Percentiles rank a stretch among this genome's conserved stretches.
phyloP scores from a whole-genome alignment of 1,140 invertebrate species.

The Scaptomyza graminum region DNA sequence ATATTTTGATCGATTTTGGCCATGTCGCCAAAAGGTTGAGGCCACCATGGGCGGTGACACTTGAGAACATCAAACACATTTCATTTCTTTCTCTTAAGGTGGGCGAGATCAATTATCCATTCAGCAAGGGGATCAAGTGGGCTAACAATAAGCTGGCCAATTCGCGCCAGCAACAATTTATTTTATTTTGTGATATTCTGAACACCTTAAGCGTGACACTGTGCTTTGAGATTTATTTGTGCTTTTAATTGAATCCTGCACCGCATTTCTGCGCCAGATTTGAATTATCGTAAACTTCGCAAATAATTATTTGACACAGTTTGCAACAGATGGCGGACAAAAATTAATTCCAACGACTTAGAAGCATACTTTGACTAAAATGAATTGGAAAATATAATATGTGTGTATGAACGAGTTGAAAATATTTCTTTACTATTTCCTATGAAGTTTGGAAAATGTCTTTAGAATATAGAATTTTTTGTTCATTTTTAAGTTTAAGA shows the following conservation, averaged over 20 bases:
- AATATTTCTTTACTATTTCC: too few relatives aligned
- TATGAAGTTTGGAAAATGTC: too few relatives aligned
- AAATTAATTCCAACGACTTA: slow-evolving; percentile 39
- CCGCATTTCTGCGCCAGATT: slow-evolving; percentile 20
- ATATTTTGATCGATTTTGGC: slow-evolving; percentile 44
- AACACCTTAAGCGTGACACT: slow-evolving; percentile 42
- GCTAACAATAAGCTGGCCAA: slow-evolving; percentile 44
- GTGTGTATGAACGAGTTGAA: too few relatives aligned
- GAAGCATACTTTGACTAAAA: slow-evolving; percentile 18
- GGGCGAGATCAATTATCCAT: slow-evolving; percentile 53
- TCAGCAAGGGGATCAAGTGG: slow-evolving; percentile 40
- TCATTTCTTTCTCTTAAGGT: slow-evolving; percentile 38
- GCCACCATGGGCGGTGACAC: slow-evolving; percentile 62
- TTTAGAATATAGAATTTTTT: too few relatives aligned
- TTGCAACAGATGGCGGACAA: slow-evolving; percentile 10
- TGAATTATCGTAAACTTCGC: slow-evolving; percentile 47
- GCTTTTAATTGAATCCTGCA: slow-evolving; percentile 49
- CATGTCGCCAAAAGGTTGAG: slow-evolving; percentile 44
- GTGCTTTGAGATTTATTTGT: slow-evolving; percentile 36
- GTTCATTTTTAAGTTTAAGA: too few relatives aligned
- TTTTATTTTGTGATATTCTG: slow-evolving; percentile 54
- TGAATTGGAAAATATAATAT: too few relatives aligned
- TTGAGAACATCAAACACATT: slow-evolving; percentile 43
- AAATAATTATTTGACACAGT: slow-evolving; percentile 43
- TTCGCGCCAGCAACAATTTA: slow-evolving; percentile 57